These are phyloP conservation scores for Strongylocentrotus purpuratus DNA, from an alignment of 35 echinoderm and acorn worm genomes.

Conservation along the genomic window DNA sequence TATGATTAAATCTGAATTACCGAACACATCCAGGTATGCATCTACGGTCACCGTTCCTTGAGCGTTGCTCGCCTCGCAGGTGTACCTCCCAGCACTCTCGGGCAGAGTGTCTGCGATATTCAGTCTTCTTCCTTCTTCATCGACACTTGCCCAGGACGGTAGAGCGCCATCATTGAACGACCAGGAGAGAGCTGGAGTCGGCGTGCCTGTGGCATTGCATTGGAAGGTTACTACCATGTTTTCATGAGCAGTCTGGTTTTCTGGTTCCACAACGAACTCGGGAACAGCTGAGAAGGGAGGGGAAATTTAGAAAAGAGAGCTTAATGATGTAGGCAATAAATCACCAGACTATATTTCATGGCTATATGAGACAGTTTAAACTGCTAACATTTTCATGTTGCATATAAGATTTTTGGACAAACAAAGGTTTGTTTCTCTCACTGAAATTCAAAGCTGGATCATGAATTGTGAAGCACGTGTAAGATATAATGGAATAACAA, in stretches of 20 bases:
- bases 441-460: too few relatives aligned
- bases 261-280: constrained; percentile 52
- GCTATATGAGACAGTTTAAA: too few relatives aligned
- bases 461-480: too few relatives aligned
- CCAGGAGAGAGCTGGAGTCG: constrained; percentile 71
- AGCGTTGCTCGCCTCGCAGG: constrained; percentile 73
- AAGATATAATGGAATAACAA: too few relatives aligned
- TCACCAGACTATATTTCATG: too few relatives aligned
- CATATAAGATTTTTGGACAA: too few relatives aligned
- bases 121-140: constrained; percentile 53
- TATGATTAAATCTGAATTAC: constrained; percentile 37
- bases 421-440: too few relatives aligned
- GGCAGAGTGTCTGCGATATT: constrained; percentile 55
- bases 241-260: constrained; percentile 80
- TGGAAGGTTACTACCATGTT: constrained; percentile 66
- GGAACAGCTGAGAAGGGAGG: constrained; percentile 63
- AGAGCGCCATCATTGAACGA: constrained; percentile 73
- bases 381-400: too few relatives aligned
- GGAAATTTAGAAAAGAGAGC: not conserved
- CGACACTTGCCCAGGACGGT: constrained; percentile 65
- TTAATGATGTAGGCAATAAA: too few relatives aligned
- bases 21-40: constrained; percentile 65
- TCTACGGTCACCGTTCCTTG: constrained; percentile 61
- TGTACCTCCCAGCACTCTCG: constrained; percentile 57
- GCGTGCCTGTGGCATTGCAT: constrained; percentile 73